Conservation (phyloP, 2,113 vertebrate species). For the Hiodon alosoides region DNA sequence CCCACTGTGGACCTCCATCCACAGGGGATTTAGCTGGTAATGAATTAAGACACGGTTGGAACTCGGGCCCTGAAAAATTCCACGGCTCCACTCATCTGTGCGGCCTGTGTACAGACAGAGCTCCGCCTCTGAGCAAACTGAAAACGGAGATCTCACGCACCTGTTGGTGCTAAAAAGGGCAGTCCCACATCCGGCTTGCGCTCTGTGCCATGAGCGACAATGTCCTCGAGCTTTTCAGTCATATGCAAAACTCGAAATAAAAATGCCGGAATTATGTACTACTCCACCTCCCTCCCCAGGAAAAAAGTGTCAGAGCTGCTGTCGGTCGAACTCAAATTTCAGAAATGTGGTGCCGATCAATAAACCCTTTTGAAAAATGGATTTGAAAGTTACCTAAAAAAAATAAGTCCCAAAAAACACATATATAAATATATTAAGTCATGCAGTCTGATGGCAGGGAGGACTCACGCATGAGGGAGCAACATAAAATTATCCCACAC, state of each 20-base stretch:
- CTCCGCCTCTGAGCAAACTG: not conserved
- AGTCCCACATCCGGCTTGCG: not conserved
- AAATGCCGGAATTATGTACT: too few species aligned
- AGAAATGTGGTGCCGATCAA: too few species aligned
- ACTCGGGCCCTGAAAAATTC: not conserved
- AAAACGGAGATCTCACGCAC: not conserved
- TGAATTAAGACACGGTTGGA: not conserved
- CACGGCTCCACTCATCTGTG: not conserved
- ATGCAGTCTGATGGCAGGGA: not conserved
- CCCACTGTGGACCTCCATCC: not conserved
- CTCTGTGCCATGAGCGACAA: not conserved
- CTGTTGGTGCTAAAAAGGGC: not conserved
- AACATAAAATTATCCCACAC: not conserved
- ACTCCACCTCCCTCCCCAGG: too few species aligned
- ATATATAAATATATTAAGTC: too few species aligned
- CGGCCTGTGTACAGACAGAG: not conserved
- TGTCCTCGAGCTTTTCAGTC: too few species aligned
- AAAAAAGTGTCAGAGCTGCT: too few species aligned
- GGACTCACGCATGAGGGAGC: not conserved
- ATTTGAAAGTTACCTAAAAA: too few species aligned
- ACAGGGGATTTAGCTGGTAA: conserved; percentile 1
- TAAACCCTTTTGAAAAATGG: too few species aligned
- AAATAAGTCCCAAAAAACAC: too few species aligned
- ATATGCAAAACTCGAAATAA: too few species aligned
- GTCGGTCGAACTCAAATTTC: too few species aligned